Evolutionary conservation across 2,888 invertebrate species (phyloP), one percentile per base, ranked within the genome.

Genomic region (Lasiommata megera): DNA sequence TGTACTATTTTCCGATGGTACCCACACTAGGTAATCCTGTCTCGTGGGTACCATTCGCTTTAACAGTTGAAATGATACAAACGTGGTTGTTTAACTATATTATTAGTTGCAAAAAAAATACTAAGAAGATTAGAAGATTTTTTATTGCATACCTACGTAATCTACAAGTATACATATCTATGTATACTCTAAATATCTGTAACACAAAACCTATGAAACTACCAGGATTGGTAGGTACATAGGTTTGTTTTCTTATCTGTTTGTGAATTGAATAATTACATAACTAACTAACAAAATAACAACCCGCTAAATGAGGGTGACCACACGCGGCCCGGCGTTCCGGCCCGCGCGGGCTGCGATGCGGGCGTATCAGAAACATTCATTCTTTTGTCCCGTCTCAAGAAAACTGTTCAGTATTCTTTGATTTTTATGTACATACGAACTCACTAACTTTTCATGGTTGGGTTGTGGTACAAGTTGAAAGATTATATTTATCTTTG

Each of bases 331-430:
- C 53, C 34, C 37, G 46, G 18, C 16, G 8, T n/a, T 50, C 52
- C 59, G 60, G 56, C 41, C 53, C 48, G 61, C 31, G 46, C 16
- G 54, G 36, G 55, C 52, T n/a, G 57, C 40, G 53, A 57, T 37
- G 50, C 29, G 8, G 16, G 17, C 37, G 29, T 6, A 16, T 29
- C 48, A 14, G 47, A 44, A 60, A 66, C 67, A 66, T 67, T 69
- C 63, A 66, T 69, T 63, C 63, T 63, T 61, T 70, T 70, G 67
- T 69, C 54, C 54, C 53, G 64, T 60, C 67, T 62, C 64, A 65
- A 66, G 65, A 64, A 66, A 67, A 67, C 58, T 60, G 62, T 61
- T 62, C 63, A 41, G 54, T 64, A 56, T 64, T 67, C 65, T 63
- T 67, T 47, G 62, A 63, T 63, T 68, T 71, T 71, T 71, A 67